A percentile compares a stretch with the other conserved stretches of the same genome.
These are phyloP conservation scores for Polietes domitor DNA, from an alignment of 2,888 invertebrate species.

Conservation along the genomic window DNA sequence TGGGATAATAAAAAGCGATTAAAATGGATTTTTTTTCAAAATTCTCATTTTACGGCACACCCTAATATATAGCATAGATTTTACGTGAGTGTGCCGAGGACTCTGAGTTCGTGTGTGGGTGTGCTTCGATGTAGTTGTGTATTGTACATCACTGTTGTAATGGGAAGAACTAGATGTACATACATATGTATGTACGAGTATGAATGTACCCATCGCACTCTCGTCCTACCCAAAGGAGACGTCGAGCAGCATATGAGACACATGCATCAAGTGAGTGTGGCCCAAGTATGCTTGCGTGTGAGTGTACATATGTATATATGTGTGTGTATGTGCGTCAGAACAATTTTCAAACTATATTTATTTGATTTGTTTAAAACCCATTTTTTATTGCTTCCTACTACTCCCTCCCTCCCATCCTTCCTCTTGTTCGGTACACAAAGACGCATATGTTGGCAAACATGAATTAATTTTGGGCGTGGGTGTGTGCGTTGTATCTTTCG, in stretches of 20 bases:
- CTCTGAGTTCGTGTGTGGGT: not conserved
- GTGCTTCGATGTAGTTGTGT: not conserved
- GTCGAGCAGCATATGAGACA: not conserved
- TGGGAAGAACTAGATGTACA: conserved; percentile 2
- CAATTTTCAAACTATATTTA: conserved; percentile 27
- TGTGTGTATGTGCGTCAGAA: not conserved
- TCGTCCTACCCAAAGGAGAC: not conserved
- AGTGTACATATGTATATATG: conserved; percentile 4
- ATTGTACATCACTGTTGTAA: conserved; percentile 6
- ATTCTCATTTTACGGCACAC: too few relatives aligned
- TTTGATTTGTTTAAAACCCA: conserved; percentile 43
- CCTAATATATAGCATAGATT: too few relatives aligned
- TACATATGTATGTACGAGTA: too few relatives aligned
- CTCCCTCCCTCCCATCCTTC: not conserved
- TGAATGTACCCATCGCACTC: too few relatives aligned
- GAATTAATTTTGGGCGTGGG: not conserved
- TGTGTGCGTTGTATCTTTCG: too few relatives aligned
- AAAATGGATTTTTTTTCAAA: too few relatives aligned
- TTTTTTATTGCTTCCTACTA: conserved; percentile 26
- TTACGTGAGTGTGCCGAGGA: too few relatives aligned
- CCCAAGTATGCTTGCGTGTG: not conserved
- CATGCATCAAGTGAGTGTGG: not conserved
- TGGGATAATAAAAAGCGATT: too few relatives aligned
- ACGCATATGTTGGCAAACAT: not conserved
- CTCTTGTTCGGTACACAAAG: not conserved